Base-by-base conservation (phyloP, 2,113 vertebrate species). In the Marmota flaviventris region DNA sequence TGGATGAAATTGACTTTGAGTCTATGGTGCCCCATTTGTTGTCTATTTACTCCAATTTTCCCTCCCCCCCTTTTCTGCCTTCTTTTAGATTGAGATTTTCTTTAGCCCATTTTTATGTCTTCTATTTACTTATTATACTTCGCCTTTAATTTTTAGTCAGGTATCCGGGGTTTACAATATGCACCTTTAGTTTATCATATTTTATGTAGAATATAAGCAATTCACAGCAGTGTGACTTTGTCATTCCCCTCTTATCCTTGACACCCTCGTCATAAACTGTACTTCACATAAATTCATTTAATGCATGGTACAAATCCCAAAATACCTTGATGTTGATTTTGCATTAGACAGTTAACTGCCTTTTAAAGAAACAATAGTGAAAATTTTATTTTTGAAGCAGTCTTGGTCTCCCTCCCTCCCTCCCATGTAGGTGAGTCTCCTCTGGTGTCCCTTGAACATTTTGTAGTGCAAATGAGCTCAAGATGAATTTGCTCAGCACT, bases 391-490 rank as follows among this genome's bases (percentile, higher is more conserved):
- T 27, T 56, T 5, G n/a, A 7, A 24, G 25, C 29, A 17, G 0
- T 83, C 56, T 13, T 18, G 34, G 67, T 7, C 67, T 70, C 67
- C 1, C 14, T 70, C 67, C 1, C 14, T 70, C 11, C 67, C 67
- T 72, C 39, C 78, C 73, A 5, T 25, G 4, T 1, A 48, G n/a
- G 32, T 75, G 13, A 42, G 56, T 69, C 53, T 58, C 58, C 32
- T 87, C 29, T 56, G 27, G 8, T 24, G 8, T 18, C 13, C 45
- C 63, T 70, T 65, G 14, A 51, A 27, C 51, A 65, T 42, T 76
- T 27, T 56, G 8, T 11, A 45, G 4, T 2, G 0, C 39, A 56
- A 76, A 5, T 16, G 25, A 72, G 16, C 12, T 4, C 0, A 6
- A 16, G 37, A 69, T 16, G 17, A 70, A 56, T 65, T 39, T 56